Evolutionary conservation across 2,113 vertebrate genomes (phyloP).

Genomic region (Talpa occidentalis): DNA sequence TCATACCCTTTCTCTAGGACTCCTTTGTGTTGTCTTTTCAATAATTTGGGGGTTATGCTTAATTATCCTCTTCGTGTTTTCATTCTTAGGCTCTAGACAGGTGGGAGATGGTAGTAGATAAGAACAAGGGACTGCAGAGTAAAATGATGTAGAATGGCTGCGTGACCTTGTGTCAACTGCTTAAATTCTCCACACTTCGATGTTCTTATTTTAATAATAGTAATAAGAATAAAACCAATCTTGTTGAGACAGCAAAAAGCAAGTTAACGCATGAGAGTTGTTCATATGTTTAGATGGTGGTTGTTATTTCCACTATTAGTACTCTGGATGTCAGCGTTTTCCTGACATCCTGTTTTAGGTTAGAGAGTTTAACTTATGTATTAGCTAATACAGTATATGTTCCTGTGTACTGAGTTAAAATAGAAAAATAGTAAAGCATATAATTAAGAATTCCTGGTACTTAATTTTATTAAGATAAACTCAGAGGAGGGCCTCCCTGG

Average conservation of each 20-base stretch:
- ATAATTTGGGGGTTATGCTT: background rate
- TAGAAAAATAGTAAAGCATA: background rate
- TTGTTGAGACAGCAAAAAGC: background rate
- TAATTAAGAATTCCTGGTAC: background rate
- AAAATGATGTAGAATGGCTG: background rate
- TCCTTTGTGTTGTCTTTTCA: background rate
- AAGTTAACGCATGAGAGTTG: background rate
- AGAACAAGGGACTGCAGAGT: background rate
- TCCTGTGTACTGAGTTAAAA: background rate
- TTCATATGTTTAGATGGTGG: background rate
- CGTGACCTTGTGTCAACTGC: background rate
- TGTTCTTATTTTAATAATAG: background rate
- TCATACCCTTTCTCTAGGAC: background rate
- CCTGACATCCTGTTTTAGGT: constrained; percentile 3
- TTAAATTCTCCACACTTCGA: background rate
- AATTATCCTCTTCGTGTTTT: background rate
- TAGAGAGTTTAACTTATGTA: background rate
- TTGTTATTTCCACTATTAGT: background rate
- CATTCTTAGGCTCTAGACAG: background rate
- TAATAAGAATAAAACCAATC: background rate
- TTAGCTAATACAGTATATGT: background rate
- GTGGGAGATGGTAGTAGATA: background rate
- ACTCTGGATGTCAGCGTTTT: background rate
- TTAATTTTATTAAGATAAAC: background rate
- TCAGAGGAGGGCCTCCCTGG: too few relatives aligned